A percentile compares a stretch with the other conserved stretches of the same genome.
Evolutionary conservation across 2,797 vertebrate genomes (phyloP).

Genomic region (Protosalanx chinensis): DNA sequence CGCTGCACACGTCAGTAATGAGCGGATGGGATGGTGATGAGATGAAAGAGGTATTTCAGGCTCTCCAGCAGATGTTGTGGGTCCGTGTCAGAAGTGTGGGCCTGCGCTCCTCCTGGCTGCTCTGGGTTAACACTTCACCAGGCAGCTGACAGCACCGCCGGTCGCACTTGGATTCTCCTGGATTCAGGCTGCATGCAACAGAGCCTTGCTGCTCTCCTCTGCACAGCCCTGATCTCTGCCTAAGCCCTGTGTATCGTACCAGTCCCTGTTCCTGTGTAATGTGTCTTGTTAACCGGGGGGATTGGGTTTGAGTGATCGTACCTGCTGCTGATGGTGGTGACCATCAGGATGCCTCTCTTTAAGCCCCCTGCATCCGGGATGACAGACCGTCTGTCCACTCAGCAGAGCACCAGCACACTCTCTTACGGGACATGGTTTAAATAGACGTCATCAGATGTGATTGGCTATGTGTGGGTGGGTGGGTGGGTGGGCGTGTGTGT

Average conservation of each 20-base stretch:
- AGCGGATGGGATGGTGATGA: not conserved
- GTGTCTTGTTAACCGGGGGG: too few relatives aligned
- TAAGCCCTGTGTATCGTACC: too few relatives aligned
- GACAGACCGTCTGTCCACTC: too few relatives aligned
- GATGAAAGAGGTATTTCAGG: not conserved
- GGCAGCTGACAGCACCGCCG: not conserved
- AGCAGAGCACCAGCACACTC: too few relatives aligned
- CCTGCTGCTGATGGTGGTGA: not conserved
- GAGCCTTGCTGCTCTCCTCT: too few relatives aligned
- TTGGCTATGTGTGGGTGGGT: not conserved
- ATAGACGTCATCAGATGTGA: too few relatives aligned
- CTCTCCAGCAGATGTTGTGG: not conserved
- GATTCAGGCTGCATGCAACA: too few relatives aligned
- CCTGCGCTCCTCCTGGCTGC: not conserved
- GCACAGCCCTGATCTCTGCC: too few relatives aligned
- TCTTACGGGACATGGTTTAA: too few relatives aligned
- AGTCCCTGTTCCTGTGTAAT: too few relatives aligned
- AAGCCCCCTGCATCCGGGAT: too few relatives aligned
- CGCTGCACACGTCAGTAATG: not conserved
- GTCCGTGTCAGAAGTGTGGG: not conserved
- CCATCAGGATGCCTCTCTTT: not conserved
- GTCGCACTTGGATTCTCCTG: not conserved
- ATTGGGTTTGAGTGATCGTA: not conserved
- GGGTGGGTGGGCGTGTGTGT: conserved; percentile 1
- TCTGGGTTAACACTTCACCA: not conserved